Base-by-base conservation (phyloP, 2,888 invertebrate genomes). In the Heliconius hortense region DNA sequence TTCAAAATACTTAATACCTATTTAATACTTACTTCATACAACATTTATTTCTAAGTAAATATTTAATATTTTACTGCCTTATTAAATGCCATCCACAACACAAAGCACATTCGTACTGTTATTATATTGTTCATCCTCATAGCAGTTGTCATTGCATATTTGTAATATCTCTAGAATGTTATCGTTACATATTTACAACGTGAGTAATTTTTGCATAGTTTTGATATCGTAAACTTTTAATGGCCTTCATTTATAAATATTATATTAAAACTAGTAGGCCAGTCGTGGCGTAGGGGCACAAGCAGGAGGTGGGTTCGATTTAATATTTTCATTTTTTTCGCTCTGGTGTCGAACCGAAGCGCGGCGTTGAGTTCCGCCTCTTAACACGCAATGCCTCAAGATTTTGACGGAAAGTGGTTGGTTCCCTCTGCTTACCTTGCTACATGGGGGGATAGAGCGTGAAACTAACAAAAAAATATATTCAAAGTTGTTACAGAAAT, bases 161-260 rank as follows among this genome's bases (percentile, higher is more conserved):
- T 39, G 24, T 39, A 43, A 39, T 66, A 66, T 66, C 39, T 43
- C 8, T 39, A 66, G 66, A 66, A 66, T 66, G 66, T 66, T 66
- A 66, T 66, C 66, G 24, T 39, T 66, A 66, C 39, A 66, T 66
- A 66, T 66, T 66, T 69, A n/a, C 31, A 56, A 69, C 31, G 15
- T 31, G 48, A 69, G 31, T 53, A n/a, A 69, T 35, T 69, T 53
- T 69, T 31, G 21, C 28, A 56, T 31, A 15, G 15, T 24, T 69
- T 69, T 8, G 1, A 56, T 31, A 15, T 69, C 53, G 56, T 35
- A 24, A 13, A 69, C 5, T 69, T 56, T 31, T 28, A 68, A 21
- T 48, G 28, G 31, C n/a, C 24, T 39, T 66, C 2, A 1, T 39
- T 66, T 66, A 15, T 66, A n/a, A 39, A 39, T 64, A 35, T 13